Percentiles rank a stretch among this genome's conserved stretches.
Conservation (phyloP, 2,797 vertebrate genomes). For the Lerista edwardsae region DNA sequence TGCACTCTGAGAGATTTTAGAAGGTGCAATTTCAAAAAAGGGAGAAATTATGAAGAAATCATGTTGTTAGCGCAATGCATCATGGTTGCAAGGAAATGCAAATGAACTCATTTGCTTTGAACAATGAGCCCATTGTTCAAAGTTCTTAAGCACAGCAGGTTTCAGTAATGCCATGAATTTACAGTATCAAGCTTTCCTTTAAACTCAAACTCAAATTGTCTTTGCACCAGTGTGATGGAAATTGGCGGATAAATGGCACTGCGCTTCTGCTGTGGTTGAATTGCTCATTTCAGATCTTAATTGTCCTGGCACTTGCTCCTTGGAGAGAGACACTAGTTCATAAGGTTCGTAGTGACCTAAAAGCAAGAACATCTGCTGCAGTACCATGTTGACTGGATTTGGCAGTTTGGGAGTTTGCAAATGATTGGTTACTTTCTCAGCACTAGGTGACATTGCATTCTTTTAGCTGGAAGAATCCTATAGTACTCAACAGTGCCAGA, state of each 20-base stretch:
- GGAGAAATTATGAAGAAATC: too few species aligned
- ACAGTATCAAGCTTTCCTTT: neutral
- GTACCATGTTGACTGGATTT: conserved; percentile 23
- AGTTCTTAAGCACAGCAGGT: conserved; percentile 20
- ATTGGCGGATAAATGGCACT: conserved; percentile 17
- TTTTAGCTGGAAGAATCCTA: conserved; percentile 15
- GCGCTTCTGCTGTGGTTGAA: conserved; percentile 22
- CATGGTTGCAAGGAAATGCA: too few species aligned
- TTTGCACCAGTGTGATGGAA: conserved; percentile 17
- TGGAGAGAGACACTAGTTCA: conserved; percentile 36
- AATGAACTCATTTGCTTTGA: too few species aligned
- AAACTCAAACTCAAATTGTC: neutral
- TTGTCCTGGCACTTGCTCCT: conserved; percentile 33
- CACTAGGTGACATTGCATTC: neutral
- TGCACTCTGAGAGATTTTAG: too few species aligned
- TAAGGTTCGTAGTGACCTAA: conserved; percentile 26
- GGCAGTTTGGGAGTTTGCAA: conserved; percentile 29
- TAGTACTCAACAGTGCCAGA: neutral
- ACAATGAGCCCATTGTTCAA: too few species aligned
- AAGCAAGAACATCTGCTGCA: conserved; percentile 43
- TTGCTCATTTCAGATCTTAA: conserved; percentile 30
- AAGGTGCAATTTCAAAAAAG: too few species aligned
- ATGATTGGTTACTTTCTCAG: conserved; percentile 15
- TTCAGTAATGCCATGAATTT: conserved; percentile 28
- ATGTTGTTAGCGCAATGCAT: too few species aligned